Evolutionary conservation across 2,888 invertebrate genomes (phyloP), one percentile per base, ranked within the genome.

Genomic region (Agrypnus murinus): DNA sequence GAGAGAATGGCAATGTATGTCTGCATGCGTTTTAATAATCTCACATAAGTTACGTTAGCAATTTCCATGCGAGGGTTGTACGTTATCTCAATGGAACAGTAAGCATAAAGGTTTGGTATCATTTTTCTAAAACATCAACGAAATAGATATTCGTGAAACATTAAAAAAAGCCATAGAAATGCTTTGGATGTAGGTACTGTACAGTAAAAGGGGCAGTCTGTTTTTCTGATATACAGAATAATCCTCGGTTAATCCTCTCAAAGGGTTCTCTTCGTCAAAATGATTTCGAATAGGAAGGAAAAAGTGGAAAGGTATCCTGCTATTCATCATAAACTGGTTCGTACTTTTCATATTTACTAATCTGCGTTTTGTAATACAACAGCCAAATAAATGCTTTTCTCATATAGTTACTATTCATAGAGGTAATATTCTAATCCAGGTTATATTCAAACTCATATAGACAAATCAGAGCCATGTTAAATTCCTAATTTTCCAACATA

Each of bases 21-120:
- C n/a, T n/a, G n/a, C n/a, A n/a, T 77, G 73, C 73, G 77, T 77
- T 77, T 78, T 78, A 78, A 77, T 78, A 77, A 77, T 77, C 73
- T 77, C 75, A 72, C 75, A 74, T 78, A 78, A 78, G 78, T 77
- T 76, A 75, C 75, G 68, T n/a, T 32, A 17, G 43, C 45, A 25
- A 25, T 25, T 62, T 40, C 31, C 3, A n/a, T 17, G 31, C 7
- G 40, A 36, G 64, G 31, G 45, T 62, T 48, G 10, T 45, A 48
- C 17, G 45, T 62, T 57, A 57, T 57, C 15, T 8, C n/a, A 31
- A 50, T 7, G 40, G 7, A 25, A 25, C 25, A 25, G 25, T 25
- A 25, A n/a, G n/a, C n/a, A n/a, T n/a, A n/a, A 25, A 25, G 5
- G 25, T 25, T 45, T 45, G 15, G 45, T 45, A 15, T 14, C 45